These are phyloP conservation scores for Thalassaphorura encarpata DNA, from an alignment of 1,140 invertebrate species.

Conservation along the genomic window DNA sequence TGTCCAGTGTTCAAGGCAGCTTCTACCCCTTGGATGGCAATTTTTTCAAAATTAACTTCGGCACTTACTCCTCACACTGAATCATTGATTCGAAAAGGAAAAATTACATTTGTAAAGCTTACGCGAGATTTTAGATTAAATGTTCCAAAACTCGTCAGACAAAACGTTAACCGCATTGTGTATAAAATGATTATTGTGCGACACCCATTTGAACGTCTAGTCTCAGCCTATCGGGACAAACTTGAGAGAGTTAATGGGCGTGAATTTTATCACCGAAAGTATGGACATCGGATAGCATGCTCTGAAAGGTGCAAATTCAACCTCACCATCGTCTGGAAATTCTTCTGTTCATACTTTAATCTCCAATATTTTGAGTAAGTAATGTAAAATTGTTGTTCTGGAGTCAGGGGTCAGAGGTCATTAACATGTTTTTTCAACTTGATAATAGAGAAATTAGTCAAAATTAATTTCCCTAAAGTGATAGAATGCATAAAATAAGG, in stretches of 20 bases:
- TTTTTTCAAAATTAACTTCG: conserved; percentile 17
- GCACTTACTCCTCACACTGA: conserved; percentile 20
- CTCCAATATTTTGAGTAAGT: no score
- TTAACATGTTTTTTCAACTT: no score
- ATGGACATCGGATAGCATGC: conserved; percentile 15
- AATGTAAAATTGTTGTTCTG: no score
- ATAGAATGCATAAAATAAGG: no score
- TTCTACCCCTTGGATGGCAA: conserved; percentile 69
- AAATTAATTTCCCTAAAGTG: no score
- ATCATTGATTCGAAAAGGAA: conserved; percentile 14
- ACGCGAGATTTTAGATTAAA: conserved; percentile 19
- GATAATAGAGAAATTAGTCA: no score
- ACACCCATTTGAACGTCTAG: conserved; percentile 44
- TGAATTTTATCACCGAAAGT: conserved; percentile 20
- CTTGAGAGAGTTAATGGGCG: conserved; percentile 37
- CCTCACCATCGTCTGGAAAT: no score
- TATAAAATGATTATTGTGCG: conserved; percentile 42
- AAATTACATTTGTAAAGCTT: conserved; percentile 23
- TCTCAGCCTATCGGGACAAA: conserved; percentile 45
- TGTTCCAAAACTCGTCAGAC: background rate
- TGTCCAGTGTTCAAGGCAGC: conserved; percentile 80
- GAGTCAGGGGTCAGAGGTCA: no score
- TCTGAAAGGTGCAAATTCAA: no score
- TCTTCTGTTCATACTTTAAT: no score
- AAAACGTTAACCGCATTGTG: background rate